Percentiles rank a stretch among this genome's conserved stretches.
phyloP scores from a whole-genome alignment of 2,888 invertebrate species.

The Netelia melanura region DNA sequence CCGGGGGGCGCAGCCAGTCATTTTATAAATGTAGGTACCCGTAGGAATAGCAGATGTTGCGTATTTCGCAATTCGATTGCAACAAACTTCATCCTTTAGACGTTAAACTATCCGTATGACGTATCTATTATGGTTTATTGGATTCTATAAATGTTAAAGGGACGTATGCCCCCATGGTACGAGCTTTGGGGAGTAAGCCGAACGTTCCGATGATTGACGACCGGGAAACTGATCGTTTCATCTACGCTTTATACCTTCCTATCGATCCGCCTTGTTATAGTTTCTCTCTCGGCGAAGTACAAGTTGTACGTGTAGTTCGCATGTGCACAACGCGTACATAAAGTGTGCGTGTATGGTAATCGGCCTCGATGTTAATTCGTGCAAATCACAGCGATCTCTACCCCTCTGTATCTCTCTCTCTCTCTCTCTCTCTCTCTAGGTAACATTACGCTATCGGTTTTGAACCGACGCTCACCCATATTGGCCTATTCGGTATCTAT shows the following conservation, averaged over 20 bases:
- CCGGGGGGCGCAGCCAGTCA: background rate
- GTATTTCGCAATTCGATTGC: no score
- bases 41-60: no score
- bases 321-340: background rate
- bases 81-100: background rate
- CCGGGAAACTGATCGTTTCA: slow-evolving; percentile 19
- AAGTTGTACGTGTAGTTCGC: no score
- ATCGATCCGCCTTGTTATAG: slow-evolving; percentile 2
- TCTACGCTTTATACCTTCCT: slow-evolving; percentile 15
- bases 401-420: background rate
- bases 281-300: slow-evolving; percentile 18
- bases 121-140: background rate
- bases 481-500: slow-evolving; percentile 14
- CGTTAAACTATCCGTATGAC: background rate
- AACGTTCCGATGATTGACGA: slow-evolving; percentile 29
- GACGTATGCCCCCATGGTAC: slow-evolving; percentile 1
- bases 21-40: no score
- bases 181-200: slow-evolving; percentile 27
- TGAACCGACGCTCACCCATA: background rate
- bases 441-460: slow-evolving; percentile 5
- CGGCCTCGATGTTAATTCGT: slow-evolving; percentile 31
- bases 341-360: slow-evolving; percentile 12
- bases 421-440: background rate
- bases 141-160: slow-evolving; percentile 13
- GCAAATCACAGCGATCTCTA: slow-evolving; percentile 30